These are phyloP conservation scores for Dipodomys stephensi DNA, from an alignment of 2,113 vertebrate genomes.

Conservation along the genomic window DNA sequence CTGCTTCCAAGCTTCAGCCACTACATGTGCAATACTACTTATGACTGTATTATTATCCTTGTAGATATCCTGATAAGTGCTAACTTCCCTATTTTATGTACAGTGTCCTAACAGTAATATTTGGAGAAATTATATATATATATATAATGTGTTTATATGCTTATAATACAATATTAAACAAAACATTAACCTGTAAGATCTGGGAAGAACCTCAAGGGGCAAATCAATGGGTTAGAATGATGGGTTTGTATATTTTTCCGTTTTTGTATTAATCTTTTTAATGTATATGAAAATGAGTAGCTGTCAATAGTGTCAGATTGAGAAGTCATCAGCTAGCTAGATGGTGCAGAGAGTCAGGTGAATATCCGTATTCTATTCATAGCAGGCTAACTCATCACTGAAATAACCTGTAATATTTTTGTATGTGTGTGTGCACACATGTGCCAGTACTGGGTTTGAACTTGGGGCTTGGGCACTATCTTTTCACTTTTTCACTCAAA, in stretches of 20 bases:
- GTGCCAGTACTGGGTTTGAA: too few relatives aligned
- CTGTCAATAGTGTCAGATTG: neutral
- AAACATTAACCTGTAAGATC: neutral
- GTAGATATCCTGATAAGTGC: neutral
- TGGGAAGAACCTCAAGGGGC: neutral
- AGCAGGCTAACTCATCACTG: neutral
- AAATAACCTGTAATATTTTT: neutral
- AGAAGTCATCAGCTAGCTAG: neutral
- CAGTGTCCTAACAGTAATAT: neutral
- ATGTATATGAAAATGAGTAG: neutral
- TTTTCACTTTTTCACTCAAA: too few relatives aligned
- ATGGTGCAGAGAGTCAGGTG: neutral
- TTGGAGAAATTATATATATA: slow-evolving; percentile 1
- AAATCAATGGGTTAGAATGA: neutral
- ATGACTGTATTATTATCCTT: neutral
- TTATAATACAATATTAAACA: too few relatives aligned
- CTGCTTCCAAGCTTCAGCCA: neutral
- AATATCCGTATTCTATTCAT: neutral
- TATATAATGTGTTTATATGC: neutral
- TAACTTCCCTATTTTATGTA: neutral
- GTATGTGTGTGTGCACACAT: too few relatives aligned
- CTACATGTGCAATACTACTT: neutral
- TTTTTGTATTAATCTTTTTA: slow-evolving; percentile 24
- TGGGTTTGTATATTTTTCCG: neutral
- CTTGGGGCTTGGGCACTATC: too few relatives aligned